Evolutionary conservation across 2,113 vertebrate genomes (phyloP).

Genomic region (Sylvia atricapilla): DNA sequence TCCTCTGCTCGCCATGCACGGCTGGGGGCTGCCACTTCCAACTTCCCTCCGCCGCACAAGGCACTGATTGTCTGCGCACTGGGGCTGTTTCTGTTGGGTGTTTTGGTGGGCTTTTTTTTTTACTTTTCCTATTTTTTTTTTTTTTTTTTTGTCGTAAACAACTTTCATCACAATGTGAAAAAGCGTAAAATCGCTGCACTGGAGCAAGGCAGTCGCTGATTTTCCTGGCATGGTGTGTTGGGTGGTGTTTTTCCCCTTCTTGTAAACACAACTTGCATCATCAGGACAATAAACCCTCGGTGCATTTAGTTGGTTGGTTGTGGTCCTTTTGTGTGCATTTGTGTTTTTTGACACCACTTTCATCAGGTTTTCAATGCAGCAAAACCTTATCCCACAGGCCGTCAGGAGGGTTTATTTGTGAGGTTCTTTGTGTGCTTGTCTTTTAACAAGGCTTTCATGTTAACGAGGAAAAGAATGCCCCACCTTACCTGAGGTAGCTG

Average conservation of each 20-base stretch:
- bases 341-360: constrained; percentile 14
- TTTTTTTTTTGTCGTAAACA: not conserved
- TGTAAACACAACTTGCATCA: constrained; percentile 39
- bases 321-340: not conserved
- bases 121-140: no score
- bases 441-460: constrained; percentile 29
- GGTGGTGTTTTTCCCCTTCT: not conserved
- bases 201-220: not conserved
- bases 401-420: not conserved
- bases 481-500: constrained; percentile 3
- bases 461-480: not conserved
- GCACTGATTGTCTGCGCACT: not conserved
- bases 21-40: not conserved
- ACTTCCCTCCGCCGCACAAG: not conserved
- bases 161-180: not conserved
- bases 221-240: not conserved
- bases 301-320: not conserved
- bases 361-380: constrained; percentile 18
- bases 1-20: not conserved
- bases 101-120: not conserved
- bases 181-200: not conserved
- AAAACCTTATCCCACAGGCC: constrained; percentile 16
- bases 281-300: not conserved
- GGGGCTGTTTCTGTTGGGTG: not conserved
- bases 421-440: constrained; percentile 44